phyloP scores from a whole-genome alignment of 2,888 invertebrate species.

The Eilema depressum region DNA sequence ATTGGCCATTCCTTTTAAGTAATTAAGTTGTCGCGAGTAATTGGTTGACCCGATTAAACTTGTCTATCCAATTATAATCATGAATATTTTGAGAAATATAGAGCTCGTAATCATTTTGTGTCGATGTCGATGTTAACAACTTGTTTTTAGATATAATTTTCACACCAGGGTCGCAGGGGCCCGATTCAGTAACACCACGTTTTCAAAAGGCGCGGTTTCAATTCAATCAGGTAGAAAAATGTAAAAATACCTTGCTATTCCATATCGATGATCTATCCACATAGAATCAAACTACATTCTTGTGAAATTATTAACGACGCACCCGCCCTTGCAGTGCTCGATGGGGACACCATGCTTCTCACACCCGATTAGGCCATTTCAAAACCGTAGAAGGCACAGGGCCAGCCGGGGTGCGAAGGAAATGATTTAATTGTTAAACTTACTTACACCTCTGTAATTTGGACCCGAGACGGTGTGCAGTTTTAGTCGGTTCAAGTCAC shows the following conservation, averaged over 20 bases:
- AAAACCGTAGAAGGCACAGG: no score
- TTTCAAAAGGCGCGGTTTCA: neutral
- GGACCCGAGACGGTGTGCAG: no score
- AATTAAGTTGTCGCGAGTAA: conserved; percentile 23
- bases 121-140: neutral
- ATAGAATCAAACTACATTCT: neutral
- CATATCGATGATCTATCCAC: neutral
- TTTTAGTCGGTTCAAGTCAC: no score
- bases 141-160: neutral
- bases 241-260: neutral
- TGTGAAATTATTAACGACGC: neutral
- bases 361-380: no score
- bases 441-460: no score
- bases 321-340: no score
- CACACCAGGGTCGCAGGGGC: neutral
- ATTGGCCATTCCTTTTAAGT: conserved; percentile 17
- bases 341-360: no score
- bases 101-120: neutral
- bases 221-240: neutral
- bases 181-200: neutral
- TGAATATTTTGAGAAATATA: conserved; percentile 10
- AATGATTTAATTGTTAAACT: no score
- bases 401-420: no score
- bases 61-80: conserved; percentile 14
- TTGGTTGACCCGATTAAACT: conserved; percentile 16